Percentiles rank a stretch among this genome's conserved stretches.
These are phyloP conservation scores for Cephalopholis sonnerati DNA, from an alignment of 2,113 vertebrate genomes.

Conservation along the genomic window DNA sequence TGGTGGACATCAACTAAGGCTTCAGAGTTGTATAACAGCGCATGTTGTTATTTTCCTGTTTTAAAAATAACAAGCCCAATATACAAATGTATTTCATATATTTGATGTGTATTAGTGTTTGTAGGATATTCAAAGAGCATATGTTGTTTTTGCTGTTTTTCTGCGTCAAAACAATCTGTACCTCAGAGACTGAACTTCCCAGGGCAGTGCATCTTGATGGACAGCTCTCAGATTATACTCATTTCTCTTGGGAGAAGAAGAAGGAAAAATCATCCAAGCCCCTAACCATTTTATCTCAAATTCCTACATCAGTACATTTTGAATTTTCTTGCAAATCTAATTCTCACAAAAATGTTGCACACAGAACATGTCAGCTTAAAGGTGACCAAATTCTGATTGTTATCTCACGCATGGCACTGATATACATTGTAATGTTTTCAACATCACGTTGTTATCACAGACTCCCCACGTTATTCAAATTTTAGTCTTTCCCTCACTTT, in stretches of 20 bases:
- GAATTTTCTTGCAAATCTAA: neutral
- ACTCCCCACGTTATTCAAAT: neutral
- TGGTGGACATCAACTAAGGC: neutral
- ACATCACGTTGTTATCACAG: slow-evolving; percentile 1
- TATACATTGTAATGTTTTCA: neutral
- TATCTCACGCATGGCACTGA: neutral
- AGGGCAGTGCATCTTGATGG: neutral
- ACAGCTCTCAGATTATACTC: neutral
- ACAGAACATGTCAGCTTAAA: slow-evolving; percentile 20
- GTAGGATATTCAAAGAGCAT: neutral
- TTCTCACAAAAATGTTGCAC: slow-evolving; percentile 3
- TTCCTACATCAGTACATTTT: neutral
- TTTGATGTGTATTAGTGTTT: neutral
- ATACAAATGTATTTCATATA: neutral
- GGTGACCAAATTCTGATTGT: neutral
- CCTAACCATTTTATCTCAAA: neutral
- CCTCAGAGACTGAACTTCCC: neutral
- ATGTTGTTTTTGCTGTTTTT: neutral
- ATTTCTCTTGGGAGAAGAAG: neutral
- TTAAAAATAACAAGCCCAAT: neutral
- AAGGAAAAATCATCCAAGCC: neutral
- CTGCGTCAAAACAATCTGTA: neutral
- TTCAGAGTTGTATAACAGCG: neutral
- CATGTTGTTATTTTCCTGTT: neutral
- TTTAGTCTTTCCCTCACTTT: neutral